Conservation (phyloP, 2,113 vertebrate species). For the Elephantulus edwardii region DNA sequence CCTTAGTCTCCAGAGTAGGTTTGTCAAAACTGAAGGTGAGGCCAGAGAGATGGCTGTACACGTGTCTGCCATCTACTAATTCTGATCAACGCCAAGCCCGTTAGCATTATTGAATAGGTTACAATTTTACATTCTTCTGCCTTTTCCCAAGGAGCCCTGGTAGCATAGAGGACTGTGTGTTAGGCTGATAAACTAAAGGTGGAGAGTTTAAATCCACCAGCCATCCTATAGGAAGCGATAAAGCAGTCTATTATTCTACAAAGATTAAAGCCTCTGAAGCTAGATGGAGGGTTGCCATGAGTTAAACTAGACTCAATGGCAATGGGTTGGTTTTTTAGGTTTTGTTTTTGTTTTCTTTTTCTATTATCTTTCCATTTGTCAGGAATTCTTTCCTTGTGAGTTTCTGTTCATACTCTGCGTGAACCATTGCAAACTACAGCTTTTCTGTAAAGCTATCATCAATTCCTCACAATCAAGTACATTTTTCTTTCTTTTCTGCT, state of each 20-base stretch:
- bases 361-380: neutral
- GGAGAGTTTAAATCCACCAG: too few species aligned
- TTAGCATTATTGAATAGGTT: neutral
- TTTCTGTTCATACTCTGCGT: slow-evolving; percentile 3
- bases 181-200: too few species aligned
- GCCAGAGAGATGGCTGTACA: neutral
- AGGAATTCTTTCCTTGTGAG: neutral
- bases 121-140: neutral
- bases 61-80: neutral
- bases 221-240: too few species aligned
- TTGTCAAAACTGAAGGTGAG: neutral
- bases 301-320: too few species aligned
- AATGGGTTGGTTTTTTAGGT: too few species aligned
- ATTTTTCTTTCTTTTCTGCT: neutral
- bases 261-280: too few species aligned
- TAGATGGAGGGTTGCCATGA: too few species aligned
- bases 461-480: neutral
- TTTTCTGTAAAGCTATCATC: neutral
- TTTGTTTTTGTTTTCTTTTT: too few species aligned
- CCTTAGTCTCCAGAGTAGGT: too few species aligned
- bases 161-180: too few species aligned
- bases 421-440: neutral
- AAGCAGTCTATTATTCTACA: too few species aligned
- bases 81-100: neutral
- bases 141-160: too few species aligned